Evolutionary conservation across 2,888 invertebrate genomes (phyloP), one percentile per base, ranked within the genome.

Genomic region (Dryobotodes eremita): DNA sequence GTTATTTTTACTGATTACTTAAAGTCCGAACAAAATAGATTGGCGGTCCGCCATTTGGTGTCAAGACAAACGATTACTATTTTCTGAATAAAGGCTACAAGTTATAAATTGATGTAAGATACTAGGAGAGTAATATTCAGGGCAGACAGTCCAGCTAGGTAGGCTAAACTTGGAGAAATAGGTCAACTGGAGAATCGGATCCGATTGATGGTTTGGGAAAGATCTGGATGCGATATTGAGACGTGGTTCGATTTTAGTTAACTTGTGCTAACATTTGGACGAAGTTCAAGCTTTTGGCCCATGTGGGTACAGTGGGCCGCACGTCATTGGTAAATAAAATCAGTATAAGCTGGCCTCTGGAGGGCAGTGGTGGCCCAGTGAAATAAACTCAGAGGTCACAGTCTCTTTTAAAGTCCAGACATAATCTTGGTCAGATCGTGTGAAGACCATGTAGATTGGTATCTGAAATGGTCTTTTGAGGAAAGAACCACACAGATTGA

Each of bases 11-110:
- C 31, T 36, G 31, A 36, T 36, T 36, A 36, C 31, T 36, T 36
- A 36, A 36, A 3, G 31, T 36, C 31, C 31, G 31, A 1, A 36
- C 3, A 36, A 36, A 36, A 36, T 36, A 36, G 31, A 3, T 36
- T 36, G 31, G 31, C 31, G 31, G 31, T 36, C 31, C 31, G 31
- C 31, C 31, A 36, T 36, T 36, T 46, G 46, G 46, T 72, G 13
- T 31, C 3, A 79, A 46, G n/a, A 23, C 31, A 64, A 64, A 62
- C 46, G 36, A 17, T 79, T 50, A 64, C 50, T 55, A 13, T 48
- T 55, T 10, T 55, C 26, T 11, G 20, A 68, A 71, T 42, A 23
- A 64, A 15, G 13, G 48, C 36, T 42, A 42, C 17, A 50, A 26
- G 11, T 42, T 75, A 50, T 2, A 42, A 65, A 42, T 42, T 10